A percentile compares a stretch with the other conserved stretches of the same genome.
These are phyloP conservation scores for Myopa testacea DNA, from an alignment of 2,888 invertebrate species.

Conservation along the genomic window DNA sequence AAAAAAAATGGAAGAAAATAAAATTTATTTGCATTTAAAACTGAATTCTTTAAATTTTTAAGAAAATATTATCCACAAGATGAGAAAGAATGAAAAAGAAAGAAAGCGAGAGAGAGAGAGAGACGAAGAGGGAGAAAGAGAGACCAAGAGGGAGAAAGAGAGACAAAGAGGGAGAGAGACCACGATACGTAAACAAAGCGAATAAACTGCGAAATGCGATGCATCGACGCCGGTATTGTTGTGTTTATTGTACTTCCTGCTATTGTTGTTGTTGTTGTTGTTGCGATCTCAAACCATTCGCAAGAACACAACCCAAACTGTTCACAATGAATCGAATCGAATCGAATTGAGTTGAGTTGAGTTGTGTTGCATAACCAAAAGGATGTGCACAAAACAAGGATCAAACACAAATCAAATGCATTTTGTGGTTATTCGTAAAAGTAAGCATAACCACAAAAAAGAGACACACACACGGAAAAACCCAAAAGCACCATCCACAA, in stretches of 20 bases:
- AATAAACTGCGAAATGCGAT: background rate
- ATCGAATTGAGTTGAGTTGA: background rate
- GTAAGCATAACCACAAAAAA: constrained; percentile 1
- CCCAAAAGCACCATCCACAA: background rate
- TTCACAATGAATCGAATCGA: background rate
- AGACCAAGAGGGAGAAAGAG: too few relatives aligned
- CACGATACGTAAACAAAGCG: background rate
- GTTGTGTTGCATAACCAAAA: background rate
- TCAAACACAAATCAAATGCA: constrained; percentile 28
- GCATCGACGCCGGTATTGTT: too few relatives aligned
- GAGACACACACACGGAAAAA: background rate
- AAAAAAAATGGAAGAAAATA: too few relatives aligned
- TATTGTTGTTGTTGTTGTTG: too few relatives aligned
- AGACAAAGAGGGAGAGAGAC: too few relatives aligned
- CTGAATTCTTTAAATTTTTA: too few relatives aligned
- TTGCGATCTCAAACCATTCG: background rate
- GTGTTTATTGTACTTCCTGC: too few relatives aligned
- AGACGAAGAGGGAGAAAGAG: too few relatives aligned
- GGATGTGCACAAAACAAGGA: constrained; percentile 2
- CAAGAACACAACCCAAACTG: background rate
- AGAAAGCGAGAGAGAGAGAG: too few relatives aligned
- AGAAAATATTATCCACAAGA: too few relatives aligned
- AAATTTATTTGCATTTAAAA: too few relatives aligned
- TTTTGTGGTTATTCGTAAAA: background rate
- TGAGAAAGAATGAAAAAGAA: too few relatives aligned